Evolutionary conservation across 2,113 vertebrate species (phyloP).

Genomic region (Eidolon helvum): DNA sequence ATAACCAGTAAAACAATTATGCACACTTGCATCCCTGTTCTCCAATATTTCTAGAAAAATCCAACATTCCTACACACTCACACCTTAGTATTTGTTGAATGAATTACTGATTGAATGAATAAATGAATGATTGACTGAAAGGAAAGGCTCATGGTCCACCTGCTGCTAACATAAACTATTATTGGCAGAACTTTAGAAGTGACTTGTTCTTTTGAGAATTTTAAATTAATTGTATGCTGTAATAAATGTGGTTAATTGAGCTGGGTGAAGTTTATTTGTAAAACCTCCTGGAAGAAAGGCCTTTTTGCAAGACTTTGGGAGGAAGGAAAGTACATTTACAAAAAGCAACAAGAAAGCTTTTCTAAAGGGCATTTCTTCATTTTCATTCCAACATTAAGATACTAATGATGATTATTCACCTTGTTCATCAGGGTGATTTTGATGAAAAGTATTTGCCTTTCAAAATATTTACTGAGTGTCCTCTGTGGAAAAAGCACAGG

Average conservation of each 20-base stretch:
- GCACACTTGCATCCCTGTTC: not conserved
- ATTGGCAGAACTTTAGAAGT: not conserved
- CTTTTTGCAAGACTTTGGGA: not conserved
- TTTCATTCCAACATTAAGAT: not conserved
- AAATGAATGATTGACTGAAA: not conserved
- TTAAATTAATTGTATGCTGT: not conserved
- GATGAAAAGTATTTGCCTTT: not conserved
- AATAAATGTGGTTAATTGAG: not conserved
- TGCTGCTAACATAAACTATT: not conserved
- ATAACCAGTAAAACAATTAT: not conserved
- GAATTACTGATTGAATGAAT: not conserved
- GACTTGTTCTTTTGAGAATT: not conserved
- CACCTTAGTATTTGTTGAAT: not conserved
- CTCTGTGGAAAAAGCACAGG: not conserved
- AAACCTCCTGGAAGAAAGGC: not conserved
- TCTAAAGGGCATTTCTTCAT: not conserved
- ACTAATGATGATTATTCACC: not conserved
- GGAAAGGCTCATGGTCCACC: not conserved
- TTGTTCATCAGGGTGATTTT: not conserved
- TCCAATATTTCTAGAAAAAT: not conserved
- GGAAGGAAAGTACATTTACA: not conserved
- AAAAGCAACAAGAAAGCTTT: constrained; percentile 18
- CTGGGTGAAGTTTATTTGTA: not conserved
- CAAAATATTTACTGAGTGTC: not conserved
- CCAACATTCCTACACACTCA: not conserved